Conservation (phyloP, 1,140 invertebrate genomes). For the Lepidurus couesii region DNA sequence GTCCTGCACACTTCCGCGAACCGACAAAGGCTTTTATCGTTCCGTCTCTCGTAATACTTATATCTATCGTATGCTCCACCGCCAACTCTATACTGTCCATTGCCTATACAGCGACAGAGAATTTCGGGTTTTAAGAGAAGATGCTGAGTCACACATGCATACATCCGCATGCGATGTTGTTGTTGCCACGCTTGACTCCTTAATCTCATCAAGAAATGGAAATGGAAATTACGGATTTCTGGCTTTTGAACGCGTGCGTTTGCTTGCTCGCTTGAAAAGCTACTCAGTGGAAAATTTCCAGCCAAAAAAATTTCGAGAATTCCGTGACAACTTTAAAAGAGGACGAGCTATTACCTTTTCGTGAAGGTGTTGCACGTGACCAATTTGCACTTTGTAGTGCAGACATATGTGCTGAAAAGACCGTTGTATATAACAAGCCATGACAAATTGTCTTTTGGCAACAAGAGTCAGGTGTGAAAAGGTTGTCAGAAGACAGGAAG, state of each 20-base stretch:
- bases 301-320: neutral
- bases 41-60: neutral
- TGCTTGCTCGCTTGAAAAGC: neutral
- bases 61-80: neutral
- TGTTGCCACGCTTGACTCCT: conserved; percentile 1
- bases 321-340: neutral
- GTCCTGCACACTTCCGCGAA: neutral
- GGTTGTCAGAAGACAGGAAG: neutral
- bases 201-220: conserved; percentile 19
- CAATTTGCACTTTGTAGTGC: too few species aligned
- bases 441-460: neutral
- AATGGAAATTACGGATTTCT: neutral
- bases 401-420: too few species aligned
- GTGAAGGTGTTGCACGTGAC: too few species aligned
- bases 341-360: too few species aligned
- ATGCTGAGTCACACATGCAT: conserved; percentile 12
- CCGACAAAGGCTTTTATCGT: neutral
- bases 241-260: neutral
- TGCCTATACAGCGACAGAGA: neutral
- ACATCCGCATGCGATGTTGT: neutral
- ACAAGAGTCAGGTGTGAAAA: neutral
- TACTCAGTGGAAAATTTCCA: neutral
- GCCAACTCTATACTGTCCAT: neutral
- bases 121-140: neutral
- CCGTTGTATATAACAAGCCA: neutral